Conservation (phyloP, 2,113 vertebrate genomes). For the Barbus barbus region DNA sequence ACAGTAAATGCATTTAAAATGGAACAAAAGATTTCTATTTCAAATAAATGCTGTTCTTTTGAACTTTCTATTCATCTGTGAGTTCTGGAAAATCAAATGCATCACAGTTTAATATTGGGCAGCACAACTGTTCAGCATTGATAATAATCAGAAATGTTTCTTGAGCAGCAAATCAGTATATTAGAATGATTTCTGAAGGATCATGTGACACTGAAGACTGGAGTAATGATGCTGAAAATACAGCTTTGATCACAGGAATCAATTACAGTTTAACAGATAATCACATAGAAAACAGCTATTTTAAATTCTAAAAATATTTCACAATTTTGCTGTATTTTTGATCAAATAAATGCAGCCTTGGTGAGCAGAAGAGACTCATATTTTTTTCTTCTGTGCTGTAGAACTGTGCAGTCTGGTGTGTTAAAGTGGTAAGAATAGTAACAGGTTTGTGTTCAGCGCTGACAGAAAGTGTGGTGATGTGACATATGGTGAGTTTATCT, state of each 20-base stretch:
- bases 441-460: neutral
- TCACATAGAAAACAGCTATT: neutral
- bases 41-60: too few species aligned
- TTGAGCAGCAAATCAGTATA: too few species aligned
- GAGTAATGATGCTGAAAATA: neutral
- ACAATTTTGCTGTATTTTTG: too few species aligned
- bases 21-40: too few species aligned
- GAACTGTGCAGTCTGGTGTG: neutral
- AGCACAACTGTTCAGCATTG: too few species aligned
- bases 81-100: too few species aligned
- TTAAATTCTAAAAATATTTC: neutral
- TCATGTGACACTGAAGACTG: neutral
- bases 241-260: neutral
- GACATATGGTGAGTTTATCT: constrained; percentile 27
- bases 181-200: neutral
- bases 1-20: too few species aligned
- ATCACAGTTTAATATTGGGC: too few species aligned
- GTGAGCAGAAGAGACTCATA: neutral
- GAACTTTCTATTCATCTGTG: too few species aligned
- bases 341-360: neutral
- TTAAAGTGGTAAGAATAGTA: neutral
- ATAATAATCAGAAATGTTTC: neutral
- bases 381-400: too few species aligned
- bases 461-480: constrained; percentile 5
- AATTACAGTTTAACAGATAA: neutral